Evolutionary conservation across 2,888 invertebrate species (phyloP).

Genomic region (Temnothorax unifasciatus): DNA sequence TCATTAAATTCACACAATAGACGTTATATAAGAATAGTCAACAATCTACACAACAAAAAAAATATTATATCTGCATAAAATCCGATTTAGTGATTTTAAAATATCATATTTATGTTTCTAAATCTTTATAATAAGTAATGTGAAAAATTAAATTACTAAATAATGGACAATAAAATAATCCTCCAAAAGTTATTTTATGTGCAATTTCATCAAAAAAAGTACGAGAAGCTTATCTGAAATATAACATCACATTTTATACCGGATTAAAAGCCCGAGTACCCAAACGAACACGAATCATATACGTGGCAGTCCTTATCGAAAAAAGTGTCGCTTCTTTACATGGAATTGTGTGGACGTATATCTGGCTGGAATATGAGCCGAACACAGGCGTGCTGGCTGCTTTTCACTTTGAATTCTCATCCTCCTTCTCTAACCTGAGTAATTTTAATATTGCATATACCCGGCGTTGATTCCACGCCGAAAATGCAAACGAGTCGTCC

Average conservation of each 20-base stretch:
- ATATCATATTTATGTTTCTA: background rate
- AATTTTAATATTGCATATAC: slow-evolving; percentile 51
- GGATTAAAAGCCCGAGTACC: slow-evolving; percentile 24
- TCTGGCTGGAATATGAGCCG: slow-evolving; percentile 29
- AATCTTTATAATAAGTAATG: background rate
- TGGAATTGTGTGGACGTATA: slow-evolving; percentile 17
- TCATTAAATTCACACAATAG: background rate
- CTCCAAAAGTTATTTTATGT: background rate
- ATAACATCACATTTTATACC: slow-evolving; percentile 11
- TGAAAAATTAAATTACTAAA: slow-evolving; percentile 12
- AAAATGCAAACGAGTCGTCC: slow-evolving; percentile 52
- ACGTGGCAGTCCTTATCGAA: slow-evolving; percentile 24
- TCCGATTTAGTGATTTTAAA: background rate
- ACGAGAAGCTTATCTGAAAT: background rate
- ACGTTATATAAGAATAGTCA: background rate
- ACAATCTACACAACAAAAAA: background rate
- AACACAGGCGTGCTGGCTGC: slow-evolving; percentile 16
- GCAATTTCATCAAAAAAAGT: background rate
- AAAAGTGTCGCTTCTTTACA: slow-evolving; percentile 24
- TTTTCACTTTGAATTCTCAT: slow-evolving; percentile 17
- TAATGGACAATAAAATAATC: background rate
- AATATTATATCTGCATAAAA: background rate
- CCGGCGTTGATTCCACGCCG: slow-evolving; percentile 34
- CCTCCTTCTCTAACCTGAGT: slow-evolving; percentile 19
- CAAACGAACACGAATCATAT: slow-evolving; percentile 1